Evolutionary conservation across 2,113 vertebrate genomes (phyloP).

Genomic region (Enhydra lutris): DNA sequence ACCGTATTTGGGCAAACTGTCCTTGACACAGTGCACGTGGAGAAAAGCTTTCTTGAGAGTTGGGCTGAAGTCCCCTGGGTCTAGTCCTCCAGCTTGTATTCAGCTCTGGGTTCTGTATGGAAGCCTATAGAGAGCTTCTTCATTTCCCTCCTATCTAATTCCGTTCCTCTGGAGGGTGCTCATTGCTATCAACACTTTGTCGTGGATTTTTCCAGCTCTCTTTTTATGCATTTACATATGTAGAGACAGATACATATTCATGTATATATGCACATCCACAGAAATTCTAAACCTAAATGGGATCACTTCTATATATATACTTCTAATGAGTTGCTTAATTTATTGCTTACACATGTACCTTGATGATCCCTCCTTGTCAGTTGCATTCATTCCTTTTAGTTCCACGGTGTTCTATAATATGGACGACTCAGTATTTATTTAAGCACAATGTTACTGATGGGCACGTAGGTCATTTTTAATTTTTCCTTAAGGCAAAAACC

Average conservation of each 20-base stretch:
- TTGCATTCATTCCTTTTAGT: not conserved
- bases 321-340: constrained; percentile 1
- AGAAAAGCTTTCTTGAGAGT: not conserved
- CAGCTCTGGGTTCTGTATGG: not conserved
- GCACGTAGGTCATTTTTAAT: not conserved
- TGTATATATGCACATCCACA: not conserved
- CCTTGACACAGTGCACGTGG: not conserved
- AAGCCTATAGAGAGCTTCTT: not conserved
- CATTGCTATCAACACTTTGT: not conserved
- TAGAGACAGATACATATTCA: not conserved
- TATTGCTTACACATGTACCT: not conserved
- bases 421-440: not conserved
- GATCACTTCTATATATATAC: not conserved
- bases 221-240: not conserved
- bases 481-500: not conserved
- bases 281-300: not conserved
- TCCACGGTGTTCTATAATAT: not conserved
- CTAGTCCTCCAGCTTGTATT: not conserved
- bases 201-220: not conserved
- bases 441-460: not conserved
- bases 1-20: not conserved
- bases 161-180: not conserved
- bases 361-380: not conserved
- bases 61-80: not conserved
- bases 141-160: not conserved